Conservation (phyloP, 2,888 invertebrate species). For the Catocala fraxini region DNA sequence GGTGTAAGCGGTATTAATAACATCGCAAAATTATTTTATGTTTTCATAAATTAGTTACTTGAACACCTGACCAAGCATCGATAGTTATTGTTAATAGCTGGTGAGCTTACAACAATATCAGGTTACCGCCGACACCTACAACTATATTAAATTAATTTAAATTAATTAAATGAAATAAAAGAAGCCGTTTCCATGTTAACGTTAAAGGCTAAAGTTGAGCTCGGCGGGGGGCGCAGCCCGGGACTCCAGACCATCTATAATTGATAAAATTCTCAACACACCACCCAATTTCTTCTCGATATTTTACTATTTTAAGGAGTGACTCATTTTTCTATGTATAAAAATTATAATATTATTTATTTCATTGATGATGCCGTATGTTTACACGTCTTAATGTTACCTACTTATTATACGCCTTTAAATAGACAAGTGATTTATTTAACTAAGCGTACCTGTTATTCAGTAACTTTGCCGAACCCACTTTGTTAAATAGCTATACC, state of each 20-base stretch:
- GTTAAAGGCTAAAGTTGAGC: slow-evolving; percentile 48
- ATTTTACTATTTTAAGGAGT: slow-evolving; percentile 71
- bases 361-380: slow-evolving; percentile 45
- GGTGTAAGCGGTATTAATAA: slow-evolving; percentile 46
- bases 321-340: slow-evolving; percentile 58
- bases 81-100: slow-evolving; percentile 34
- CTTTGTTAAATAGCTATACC: slow-evolving; percentile 23
- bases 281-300: slow-evolving; percentile 70
- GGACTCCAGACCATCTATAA: slow-evolving; percentile 63
- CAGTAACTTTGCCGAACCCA: slow-evolving; percentile 12
- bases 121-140: slow-evolving; percentile 48
- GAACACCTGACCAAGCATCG: slow-evolving; percentile 46
- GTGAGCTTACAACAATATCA: slow-evolving; percentile 48
- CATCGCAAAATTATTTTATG: slow-evolving; percentile 46
- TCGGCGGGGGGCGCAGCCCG: slow-evolving; percentile 63
- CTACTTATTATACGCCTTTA: slow-evolving; percentile 32
- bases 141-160: slow-evolving; percentile 44
- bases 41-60: slow-evolving; percentile 39
- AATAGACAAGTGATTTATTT: slow-evolving; percentile 34
- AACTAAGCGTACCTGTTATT: slow-evolving; percentile 24
- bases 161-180: slow-evolving; percentile 49
- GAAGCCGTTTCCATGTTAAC: slow-evolving; percentile 55
- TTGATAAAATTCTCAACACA: slow-evolving; percentile 82
- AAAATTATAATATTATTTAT: slow-evolving; percentile 46
- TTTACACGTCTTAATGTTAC: slow-evolving; percentile 40